Evolutionary conservation across 2,113 vertebrate genomes (phyloP).

Genomic region (Psilopogon haemacephalus): DNA sequence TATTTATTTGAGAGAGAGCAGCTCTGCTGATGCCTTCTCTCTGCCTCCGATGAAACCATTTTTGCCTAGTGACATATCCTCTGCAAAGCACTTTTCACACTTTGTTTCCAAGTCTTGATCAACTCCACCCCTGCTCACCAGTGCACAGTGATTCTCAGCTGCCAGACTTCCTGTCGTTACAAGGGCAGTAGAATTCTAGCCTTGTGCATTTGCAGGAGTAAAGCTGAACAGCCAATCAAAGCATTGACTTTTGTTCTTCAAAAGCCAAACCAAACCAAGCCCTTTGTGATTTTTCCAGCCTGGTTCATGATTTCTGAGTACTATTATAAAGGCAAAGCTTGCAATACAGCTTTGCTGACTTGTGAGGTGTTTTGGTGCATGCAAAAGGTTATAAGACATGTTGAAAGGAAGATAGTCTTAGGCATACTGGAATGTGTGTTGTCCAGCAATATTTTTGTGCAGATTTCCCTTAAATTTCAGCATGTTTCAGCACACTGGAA

Average conservation of each 20-base stretch:
- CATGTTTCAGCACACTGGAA: background rate
- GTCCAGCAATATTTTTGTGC: background rate
- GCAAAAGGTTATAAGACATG: background rate
- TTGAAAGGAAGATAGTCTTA: background rate
- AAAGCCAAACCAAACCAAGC: background rate
- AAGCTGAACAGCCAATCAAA: background rate
- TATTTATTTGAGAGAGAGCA: background rate
- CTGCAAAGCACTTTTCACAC: background rate
- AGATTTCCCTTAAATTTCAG: background rate
- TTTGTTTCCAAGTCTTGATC: background rate
- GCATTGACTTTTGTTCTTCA: background rate
- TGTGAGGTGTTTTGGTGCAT: background rate
- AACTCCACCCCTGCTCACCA: background rate
- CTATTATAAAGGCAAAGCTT: background rate
- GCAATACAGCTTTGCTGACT: background rate
- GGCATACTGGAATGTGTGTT: fast-evolving
- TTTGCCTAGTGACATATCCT: background rate
- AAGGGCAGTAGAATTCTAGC: background rate
- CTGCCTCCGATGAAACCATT: background rate
- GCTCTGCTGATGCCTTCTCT: background rate
- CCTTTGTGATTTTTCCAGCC: background rate
- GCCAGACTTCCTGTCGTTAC: background rate
- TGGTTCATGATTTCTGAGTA: background rate
- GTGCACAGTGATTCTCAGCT: background rate
- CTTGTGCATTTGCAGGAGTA: background rate